Base-by-base conservation (phyloP, 2,113 vertebrate genomes). In the Notiomystis cincta region DNA sequence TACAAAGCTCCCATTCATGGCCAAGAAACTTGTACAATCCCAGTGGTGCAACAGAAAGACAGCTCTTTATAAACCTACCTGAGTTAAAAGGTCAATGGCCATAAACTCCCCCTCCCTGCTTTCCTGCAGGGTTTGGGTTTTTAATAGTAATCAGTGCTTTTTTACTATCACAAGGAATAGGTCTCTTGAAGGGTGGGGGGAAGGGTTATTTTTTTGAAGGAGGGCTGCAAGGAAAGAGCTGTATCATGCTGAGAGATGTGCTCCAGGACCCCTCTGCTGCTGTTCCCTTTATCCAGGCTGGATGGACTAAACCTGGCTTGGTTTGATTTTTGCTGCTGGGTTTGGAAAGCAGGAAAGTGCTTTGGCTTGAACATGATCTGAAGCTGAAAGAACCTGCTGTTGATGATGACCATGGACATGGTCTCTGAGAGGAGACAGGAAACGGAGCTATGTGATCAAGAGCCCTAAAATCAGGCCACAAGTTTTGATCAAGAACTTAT, bases 1-100 rank as follows among this genome's bases (percentile, higher is more conserved):
- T 89, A 98, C 97, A 98, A 98, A 97, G 97, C 94, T 92, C 81
- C 96, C 72, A 98, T 98, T 98, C 98, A 98, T 82, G 62, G 94
- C 91, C 95, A 87, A 96, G 77, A 94, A 96, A 97, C 81, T 72
- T 92, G 92, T 90, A 95, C 95, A 95, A 96, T 96, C 96, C 96
- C 95, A 94, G 80, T 77, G 89, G 96, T 92, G 82, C 87, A 85
- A 90, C 87, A 97, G 96, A 97, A 93, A 97, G 94, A 96, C 95
- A 96, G 95, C 93, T 97, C 95, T 97, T 97, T 97, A 95, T 97
- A 95, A 97, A 95, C 95, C 93, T 93, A 90, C 84, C 88, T 95
- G 87, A 95, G 96, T 97, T 87, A 97, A 97, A 98, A 98, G 97
- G 96, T 97, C 97, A 97, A 76, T 95, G 87, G 88, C 84, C 92